Conservation (phyloP, 2,888 invertebrate genomes). For the Agapostemon virescens region DNA sequence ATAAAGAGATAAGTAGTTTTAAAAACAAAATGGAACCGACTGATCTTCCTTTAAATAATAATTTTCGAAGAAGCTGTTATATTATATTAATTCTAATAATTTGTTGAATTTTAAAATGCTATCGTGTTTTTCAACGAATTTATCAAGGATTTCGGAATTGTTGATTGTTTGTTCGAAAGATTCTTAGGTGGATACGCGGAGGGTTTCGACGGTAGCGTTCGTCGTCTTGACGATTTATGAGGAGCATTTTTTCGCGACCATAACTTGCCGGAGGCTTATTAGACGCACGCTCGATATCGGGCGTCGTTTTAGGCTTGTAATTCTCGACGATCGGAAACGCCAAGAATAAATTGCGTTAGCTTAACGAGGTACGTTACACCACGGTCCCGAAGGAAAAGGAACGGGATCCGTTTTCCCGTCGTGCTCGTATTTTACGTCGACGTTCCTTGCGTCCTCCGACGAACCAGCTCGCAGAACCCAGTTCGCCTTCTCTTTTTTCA, state of each 20-base stretch:
- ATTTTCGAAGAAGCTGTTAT: too few species aligned
- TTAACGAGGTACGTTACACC: slow-evolving; percentile 56
- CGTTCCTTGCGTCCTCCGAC: slow-evolving; percentile 8
- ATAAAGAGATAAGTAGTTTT: too few species aligned
- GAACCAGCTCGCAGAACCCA: slow-evolving; percentile 33
- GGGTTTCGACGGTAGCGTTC: too few species aligned
- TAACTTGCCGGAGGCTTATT: slow-evolving; percentile 10
- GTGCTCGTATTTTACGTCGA: slow-evolving; percentile 56
- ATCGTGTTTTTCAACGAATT: too few species aligned
- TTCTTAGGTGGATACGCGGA: too few species aligned
- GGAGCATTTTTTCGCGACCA: background rate
- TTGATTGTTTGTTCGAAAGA: too few species aligned
- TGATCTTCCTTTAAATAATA: too few species aligned
- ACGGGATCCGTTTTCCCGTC: slow-evolving; percentile 30
- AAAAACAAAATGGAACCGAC: too few species aligned
- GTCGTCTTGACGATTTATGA: slow-evolving; percentile 10
- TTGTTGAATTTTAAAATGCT: too few species aligned
- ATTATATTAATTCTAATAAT: too few species aligned
- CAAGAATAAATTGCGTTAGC: slow-evolving; percentile 48
- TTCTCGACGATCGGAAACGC: slow-evolving; percentile 41
- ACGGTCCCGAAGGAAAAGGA: slow-evolving; percentile 34
- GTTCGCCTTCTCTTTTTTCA: slow-evolving; percentile 14
- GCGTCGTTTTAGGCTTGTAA: slow-evolving; percentile 27
- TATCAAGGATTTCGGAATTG: too few species aligned
- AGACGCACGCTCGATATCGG: slow-evolving; percentile 6